Evolutionary conservation across 1,140 invertebrate genomes (phyloP).

Genomic region (Adelges cooleyi): DNA sequence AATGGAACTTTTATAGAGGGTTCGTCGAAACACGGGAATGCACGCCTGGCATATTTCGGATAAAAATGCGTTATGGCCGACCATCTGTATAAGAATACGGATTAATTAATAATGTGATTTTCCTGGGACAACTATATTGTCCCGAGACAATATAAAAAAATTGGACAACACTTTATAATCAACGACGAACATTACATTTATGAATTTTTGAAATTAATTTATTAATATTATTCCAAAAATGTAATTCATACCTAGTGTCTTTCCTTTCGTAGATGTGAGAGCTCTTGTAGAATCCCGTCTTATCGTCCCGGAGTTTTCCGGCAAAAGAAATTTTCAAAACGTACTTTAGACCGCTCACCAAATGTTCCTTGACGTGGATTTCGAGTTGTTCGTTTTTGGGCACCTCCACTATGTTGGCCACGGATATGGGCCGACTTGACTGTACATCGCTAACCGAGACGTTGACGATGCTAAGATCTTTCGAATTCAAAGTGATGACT

Average conservation of each 20-base stretch:
- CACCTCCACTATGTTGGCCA: background rate
- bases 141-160: too few species aligned
- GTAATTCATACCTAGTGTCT: background rate
- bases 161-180: too few species aligned
- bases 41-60: too few species aligned
- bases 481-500: background rate
- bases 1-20: slow-evolving; percentile 51
- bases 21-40: slow-evolving; percentile 61
- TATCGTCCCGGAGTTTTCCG: background rate
- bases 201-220: too few species aligned
- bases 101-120: too few species aligned
- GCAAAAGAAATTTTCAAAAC: background rate
- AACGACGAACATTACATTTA: too few species aligned
- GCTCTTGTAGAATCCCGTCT: background rate
- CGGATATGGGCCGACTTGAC: background rate
- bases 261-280: background rate
- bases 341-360: background rate
- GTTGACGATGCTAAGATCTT: background rate
- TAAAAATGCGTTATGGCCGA: slow-evolving; percentile 48
- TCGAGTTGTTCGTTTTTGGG: background rate
- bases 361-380: background rate
- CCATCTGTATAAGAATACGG: slow-evolving; percentile 43
- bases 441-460: background rate
- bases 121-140: too few species aligned
- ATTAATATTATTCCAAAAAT: too few species aligned